Percentiles rank a stretch among this genome's conserved stretches.
Evolutionary conservation across 2,797 vertebrate genomes (phyloP).

Genomic region (Danionella dracula): DNA sequence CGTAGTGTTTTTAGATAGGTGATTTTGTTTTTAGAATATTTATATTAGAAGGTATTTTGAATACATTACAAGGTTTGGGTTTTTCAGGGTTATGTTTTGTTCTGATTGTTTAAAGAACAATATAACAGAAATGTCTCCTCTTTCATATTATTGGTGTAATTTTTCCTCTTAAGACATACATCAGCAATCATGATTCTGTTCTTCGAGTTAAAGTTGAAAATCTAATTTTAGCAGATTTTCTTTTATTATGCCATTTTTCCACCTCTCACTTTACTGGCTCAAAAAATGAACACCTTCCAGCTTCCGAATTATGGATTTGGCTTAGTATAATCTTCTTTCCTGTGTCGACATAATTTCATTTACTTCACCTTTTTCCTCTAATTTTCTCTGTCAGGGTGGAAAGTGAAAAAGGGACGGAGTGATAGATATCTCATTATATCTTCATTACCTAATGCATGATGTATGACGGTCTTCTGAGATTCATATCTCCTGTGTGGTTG

Average conservation of each 20-base stretch:
- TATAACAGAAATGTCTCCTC: background rate
- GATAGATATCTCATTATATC: conserved; percentile 44
- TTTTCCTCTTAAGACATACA: conserved; percentile 27
- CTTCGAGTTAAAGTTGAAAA: conserved; percentile 45
- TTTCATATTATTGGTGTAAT: conserved; percentile 19
- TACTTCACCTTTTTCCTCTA: conserved; percentile 16
- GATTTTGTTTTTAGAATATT: too few species aligned
- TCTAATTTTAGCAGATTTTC: conserved; percentile 44
- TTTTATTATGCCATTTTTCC: conserved; percentile 44
- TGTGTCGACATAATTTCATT: conserved; percentile 39
- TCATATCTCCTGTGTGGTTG: conserved; percentile 24
- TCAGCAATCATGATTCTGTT: conserved; percentile 39
- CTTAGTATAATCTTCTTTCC: conserved; percentile 39
- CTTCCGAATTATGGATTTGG: conserved; percentile 40
- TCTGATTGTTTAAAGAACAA: background rate
- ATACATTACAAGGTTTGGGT: too few species aligned
- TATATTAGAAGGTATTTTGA: background rate
- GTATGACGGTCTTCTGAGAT: conserved; percentile 28
- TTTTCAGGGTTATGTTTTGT: background rate
- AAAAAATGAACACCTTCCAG: conserved; percentile 38
- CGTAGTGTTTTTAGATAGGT: too few species aligned
- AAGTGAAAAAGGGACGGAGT: conserved; percentile 13
- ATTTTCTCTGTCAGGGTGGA: conserved; percentile 25
- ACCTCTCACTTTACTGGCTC: conserved; percentile 33
- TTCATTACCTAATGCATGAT: conserved; percentile 32